Evolutionary conservation across 2,113 vertebrate genomes (phyloP), one percentile per base, ranked within the genome.

Genomic region (Neotragus moschatus): DNA sequence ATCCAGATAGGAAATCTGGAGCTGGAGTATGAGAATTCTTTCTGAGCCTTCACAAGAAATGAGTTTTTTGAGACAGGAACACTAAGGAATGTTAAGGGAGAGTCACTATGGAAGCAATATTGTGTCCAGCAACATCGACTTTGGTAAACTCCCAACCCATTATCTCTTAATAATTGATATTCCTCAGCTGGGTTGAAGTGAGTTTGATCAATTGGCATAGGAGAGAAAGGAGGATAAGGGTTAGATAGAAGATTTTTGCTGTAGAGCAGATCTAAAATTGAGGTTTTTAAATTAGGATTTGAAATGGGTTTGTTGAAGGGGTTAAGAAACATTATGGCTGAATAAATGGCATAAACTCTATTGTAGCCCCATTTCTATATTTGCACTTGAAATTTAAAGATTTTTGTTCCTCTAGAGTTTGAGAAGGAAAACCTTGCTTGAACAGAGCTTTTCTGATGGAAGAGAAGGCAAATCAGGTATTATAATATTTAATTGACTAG

Each of bases 1-100:
- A 90, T 88, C 56, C 60, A 88, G 84, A 94, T 91, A 93, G 63
- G 80, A 97, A 82, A 96, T 88, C 53, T 96, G 45, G 45, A 97
- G 79, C 23, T 86, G 30, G 58, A 49, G 66, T 81, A 66, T 87
- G 84, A 94, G 79, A 96, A 86, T 77, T 33, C 25, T 92, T 94
- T 95, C 85, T n/a, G 86, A 60, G 39, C 47, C 23, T 79, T 93
- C 51, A 77, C 3, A 47, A 85, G 86, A 92, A 96, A 90, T 88
- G 86, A 91, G 8, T 53, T 80, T 94, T 96, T 87, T 63, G 45
- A 88, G 91, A 70, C 2, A n/a, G 14, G 10, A 89, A 90, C 28
- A 61, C 23, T 49, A 47, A 33, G 49, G 28, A 85, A 66, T 61
- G 4, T 81, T 66, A 88, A 80, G 28, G 28, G 47, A 90, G 61